phyloP scores from a whole-genome alignment of 1,140 invertebrate genomes.

The Musca vetustissima region DNA sequence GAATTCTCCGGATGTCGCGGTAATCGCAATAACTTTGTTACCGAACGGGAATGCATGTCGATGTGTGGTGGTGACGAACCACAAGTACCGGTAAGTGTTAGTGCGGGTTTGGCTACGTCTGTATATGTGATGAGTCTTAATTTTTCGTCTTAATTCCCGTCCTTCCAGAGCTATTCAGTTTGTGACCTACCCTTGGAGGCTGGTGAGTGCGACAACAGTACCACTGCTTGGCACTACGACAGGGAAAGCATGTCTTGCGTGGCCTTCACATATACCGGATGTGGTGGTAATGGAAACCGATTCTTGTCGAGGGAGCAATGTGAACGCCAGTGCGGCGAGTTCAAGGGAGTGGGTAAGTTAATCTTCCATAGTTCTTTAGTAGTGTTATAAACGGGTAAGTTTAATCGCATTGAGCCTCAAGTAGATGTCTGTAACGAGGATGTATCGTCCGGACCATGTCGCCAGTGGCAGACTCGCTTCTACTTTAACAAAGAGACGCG shows the following conservation, averaged over 20 bases:
- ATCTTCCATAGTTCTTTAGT: neutral
- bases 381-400: neutral
- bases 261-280: slow-evolving; percentile 78
- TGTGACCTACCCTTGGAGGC: slow-evolving; percentile 66
- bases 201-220: slow-evolving; percentile 70
- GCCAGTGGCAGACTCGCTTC: slow-evolving; percentile 64
- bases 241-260: slow-evolving; percentile 61
- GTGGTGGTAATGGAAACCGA: slow-evolving; percentile 81
- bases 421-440: slow-evolving; percentile 67
- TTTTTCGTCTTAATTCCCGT: slow-evolving; percentile 29
- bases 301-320: slow-evolving; percentile 81
- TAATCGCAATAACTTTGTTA: slow-evolving; percentile 81
- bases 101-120: neutral
- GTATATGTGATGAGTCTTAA: neutral
- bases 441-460: slow-evolving; percentile 69
- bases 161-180: slow-evolving; percentile 46
- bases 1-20: slow-evolving; percentile 72
- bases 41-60: slow-evolving; percentile 80
- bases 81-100: slow-evolving; percentile 32
- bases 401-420: slow-evolving; percentile 19
- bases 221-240: slow-evolving; percentile 78
- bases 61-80: slow-evolving; percentile 63
- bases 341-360: slow-evolving; percentile 68
- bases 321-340: slow-evolving; percentile 74
- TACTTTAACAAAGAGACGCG: slow-evolving; percentile 64